Evolutionary conservation across 2,797 vertebrate species (phyloP), one percentile per base, ranked within the genome.

Genomic region (Synanceia verrucosa): DNA sequence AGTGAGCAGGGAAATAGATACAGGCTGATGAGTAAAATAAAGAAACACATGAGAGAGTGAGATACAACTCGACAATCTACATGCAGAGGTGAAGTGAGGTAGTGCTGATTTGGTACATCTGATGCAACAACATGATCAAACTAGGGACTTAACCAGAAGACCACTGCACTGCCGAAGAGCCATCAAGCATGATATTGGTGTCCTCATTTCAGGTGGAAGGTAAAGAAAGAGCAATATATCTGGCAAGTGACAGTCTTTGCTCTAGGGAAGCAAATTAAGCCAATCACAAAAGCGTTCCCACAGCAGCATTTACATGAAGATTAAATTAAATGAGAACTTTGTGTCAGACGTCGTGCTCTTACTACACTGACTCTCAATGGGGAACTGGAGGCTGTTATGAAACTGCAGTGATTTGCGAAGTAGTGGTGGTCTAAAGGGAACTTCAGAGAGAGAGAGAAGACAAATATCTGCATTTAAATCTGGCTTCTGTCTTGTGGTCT

Each of bases 401-500:
- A 72, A 4, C 52, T 39, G 74, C 28, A 74, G 63, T 43, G 58
- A 69, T 69, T 59, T 82, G 56, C 41, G 34, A 43, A 62, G 70
- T 13, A 5, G 24, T 19, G 44, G 26, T 59, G 64, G 26, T 28
- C 43, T 14, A 34, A 58, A 2, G 39, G 28, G n/a, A 55, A 75
- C 65, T 79, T 80, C 62, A 68, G 57, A 84, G 51, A 44, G 39
- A 41, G 16, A 41, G 50, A 76, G 63, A 61, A 65, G 79, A 82
- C 59, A 69, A 84, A 87, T 74, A 76, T 82, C 82, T 73, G 69
- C 21, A 5, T 87, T 86, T 78, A 83, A 85, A 83, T 80, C 73
- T 86, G 85, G 85, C 86, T 83, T 86, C 86, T 93, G 84, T 93
- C 89, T 93, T 94, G 93, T 92, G 93, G 91, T 92, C 89, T 67